Evolutionary conservation across 1,140 invertebrate species (phyloP).

Genomic region (Sitobion miscanthi): DNA sequence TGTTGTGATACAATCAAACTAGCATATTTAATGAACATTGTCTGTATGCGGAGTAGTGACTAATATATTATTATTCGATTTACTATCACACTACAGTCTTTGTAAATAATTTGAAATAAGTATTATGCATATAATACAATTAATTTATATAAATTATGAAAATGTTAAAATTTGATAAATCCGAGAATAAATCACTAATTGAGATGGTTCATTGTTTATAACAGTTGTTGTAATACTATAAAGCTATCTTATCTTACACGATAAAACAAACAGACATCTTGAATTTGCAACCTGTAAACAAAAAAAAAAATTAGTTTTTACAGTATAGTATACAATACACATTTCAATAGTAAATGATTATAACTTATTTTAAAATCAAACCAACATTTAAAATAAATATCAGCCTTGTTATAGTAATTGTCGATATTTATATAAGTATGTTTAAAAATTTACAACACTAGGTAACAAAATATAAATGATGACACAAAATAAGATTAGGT

Average conservation of each 20-base stretch:
- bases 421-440: neutral
- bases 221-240: neutral
- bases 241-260: neutral
- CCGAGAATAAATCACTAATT: neutral
- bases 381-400: neutral
- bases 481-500: neutral
- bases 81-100: neutral
- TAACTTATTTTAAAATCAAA: neutral
- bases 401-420: slow-evolving; percentile 5
- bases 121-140: neutral
- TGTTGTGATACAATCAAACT: neutral
- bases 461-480: neutral
- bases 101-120: neutral
- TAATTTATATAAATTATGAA: neutral
- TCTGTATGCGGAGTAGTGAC: neutral
- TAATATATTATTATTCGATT: slow-evolving; percentile 9
- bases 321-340: neutral
- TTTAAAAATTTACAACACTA: slow-evolving; percentile 2
- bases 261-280: neutral
- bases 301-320: neutral
- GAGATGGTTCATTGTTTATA: neutral
- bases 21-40: slow-evolving; percentile 48
- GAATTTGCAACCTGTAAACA: slow-evolving; percentile 28
- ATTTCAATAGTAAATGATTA: neutral
- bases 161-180: neutral